phyloP scores from a whole-genome alignment of 2,113 vertebrate genomes.

The Pseudonaja textilis region DNA sequence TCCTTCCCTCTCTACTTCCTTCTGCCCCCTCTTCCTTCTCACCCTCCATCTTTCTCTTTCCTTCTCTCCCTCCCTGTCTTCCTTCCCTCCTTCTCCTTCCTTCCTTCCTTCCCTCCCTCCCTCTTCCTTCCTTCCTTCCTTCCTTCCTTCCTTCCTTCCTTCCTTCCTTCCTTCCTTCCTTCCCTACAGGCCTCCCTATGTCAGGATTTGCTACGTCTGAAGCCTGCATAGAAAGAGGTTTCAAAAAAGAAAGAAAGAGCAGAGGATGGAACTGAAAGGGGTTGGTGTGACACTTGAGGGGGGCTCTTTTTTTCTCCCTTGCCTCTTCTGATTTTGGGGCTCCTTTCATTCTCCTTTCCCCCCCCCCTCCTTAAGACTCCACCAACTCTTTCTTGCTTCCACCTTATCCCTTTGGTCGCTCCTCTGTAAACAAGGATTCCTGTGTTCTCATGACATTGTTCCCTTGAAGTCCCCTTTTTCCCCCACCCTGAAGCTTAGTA shows the following conservation, averaged over 20 bases:
- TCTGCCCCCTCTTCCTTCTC: too few relatives aligned
- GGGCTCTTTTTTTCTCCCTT: background rate
- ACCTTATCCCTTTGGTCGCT: background rate
- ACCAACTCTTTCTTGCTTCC: background rate
- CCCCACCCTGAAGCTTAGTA: fast-evolving
- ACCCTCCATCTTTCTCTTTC: too few relatives aligned
- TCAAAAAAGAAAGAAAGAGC: fast-evolving
- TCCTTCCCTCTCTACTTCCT: too few relatives aligned
- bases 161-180: too few relatives aligned
- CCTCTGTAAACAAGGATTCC: background rate
- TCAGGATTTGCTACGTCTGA: fast-evolving
- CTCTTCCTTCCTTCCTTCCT: too few relatives aligned
- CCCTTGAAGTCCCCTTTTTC: background rate
- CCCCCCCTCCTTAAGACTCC: fast-evolving
- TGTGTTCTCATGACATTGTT: background rate
- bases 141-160: too few relatives aligned
- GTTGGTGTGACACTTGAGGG: fast-evolving
- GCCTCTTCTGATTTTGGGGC: slow-evolving; percentile 12
- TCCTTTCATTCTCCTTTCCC: background rate
- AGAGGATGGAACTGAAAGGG: fast-evolving
- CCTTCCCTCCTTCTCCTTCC: too few relatives aligned
- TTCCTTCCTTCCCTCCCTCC: too few relatives aligned
- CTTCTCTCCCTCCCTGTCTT: too few relatives aligned
- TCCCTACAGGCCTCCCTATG: too few relatives aligned
- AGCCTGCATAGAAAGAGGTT: background rate